These are phyloP conservation scores for Porites divaricata DNA, from an alignment of 92 coral and sea anemone genomes.

Conservation along the genomic window DNA sequence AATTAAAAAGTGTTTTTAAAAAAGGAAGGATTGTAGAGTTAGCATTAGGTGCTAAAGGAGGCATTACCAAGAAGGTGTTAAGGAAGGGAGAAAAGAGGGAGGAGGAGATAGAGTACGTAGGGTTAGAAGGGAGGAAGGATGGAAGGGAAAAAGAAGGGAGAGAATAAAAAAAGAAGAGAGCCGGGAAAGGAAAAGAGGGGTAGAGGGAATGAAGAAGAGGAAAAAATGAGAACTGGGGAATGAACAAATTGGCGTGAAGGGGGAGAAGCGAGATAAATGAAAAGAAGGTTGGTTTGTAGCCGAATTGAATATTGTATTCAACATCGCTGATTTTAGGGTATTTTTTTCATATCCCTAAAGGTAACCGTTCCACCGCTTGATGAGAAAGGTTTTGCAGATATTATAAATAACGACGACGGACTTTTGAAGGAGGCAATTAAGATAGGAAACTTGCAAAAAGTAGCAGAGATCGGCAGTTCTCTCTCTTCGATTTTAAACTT, in stretches of 20 bases:
- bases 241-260: not conserved
- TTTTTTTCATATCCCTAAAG: not conserved
- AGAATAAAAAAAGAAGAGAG: not conserved
- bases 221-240: not conserved
- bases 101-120: not conserved
- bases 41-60: not conserved
- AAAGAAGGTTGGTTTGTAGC: too few species aligned
- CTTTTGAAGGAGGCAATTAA: conserved; percentile 48
- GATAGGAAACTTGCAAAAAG: conserved; percentile 52
- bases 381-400: not conserved
- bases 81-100: not conserved
- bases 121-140: not conserved
- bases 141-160: not conserved
- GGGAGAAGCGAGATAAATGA: not conserved
- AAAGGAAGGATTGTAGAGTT: not conserved
- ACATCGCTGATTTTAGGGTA: not conserved
- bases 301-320: too few species aligned
- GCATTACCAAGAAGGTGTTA: not conserved
- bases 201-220: not conserved
- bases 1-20: not conserved
- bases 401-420: conserved; percentile 35
- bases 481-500: conserved; percentile 60
- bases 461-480: conserved; percentile 46
- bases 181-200: not conserved
- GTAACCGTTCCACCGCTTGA: not conserved